Conservation (phyloP, 2,888 invertebrate species). For the Spisula solida region DNA sequence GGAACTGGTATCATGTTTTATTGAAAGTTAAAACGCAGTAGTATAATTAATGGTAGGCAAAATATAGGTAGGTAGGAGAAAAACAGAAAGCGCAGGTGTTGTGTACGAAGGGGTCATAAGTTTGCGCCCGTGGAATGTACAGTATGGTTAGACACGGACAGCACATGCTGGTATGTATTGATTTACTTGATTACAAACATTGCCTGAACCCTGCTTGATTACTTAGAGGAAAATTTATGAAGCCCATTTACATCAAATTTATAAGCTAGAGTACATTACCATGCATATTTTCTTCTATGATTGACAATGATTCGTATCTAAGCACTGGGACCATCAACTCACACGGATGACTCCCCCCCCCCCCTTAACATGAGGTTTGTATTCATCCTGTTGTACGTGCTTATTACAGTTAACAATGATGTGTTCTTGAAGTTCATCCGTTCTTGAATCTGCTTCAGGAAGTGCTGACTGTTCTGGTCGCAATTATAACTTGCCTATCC, state of each 20-base stretch:
- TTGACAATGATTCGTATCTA: too few species aligned
- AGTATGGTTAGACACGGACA: background rate
- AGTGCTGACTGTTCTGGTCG: too few species aligned
- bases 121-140: background rate
- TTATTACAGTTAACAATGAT: too few species aligned
- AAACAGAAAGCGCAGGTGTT: background rate
- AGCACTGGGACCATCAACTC: too few species aligned
- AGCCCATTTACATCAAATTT: background rate
- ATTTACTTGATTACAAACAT: constrained; percentile 16
- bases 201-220: background rate
- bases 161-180: background rate
- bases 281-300: background rate
- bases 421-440: too few species aligned
- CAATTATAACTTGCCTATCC: too few species aligned
- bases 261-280: background rate
- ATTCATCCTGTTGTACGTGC: too few species aligned
- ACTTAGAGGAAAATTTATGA: background rate
- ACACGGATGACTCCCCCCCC: too few species aligned
- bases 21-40: constrained; percentile 18
- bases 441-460: too few species aligned
- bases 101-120: constrained; percentile 1
- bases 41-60: constrained; percentile 36
- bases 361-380: too few species aligned
- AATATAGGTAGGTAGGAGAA: constrained; percentile 1
- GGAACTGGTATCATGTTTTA: constrained; percentile 27